phyloP scores from a whole-genome alignment of 2,113 vertebrate species.

The Alethe diademata region DNA sequence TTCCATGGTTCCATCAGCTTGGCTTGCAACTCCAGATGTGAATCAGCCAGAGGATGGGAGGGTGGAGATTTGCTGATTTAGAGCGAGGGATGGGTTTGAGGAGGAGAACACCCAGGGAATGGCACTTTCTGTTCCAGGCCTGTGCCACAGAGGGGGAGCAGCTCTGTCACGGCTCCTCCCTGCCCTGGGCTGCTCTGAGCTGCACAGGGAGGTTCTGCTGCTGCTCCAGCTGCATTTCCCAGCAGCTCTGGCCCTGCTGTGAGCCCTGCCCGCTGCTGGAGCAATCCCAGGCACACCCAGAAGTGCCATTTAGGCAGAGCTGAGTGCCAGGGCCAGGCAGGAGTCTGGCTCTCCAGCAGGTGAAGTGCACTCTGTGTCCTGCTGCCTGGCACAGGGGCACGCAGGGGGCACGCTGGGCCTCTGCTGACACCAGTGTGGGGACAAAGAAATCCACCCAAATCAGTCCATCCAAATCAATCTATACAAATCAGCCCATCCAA shows the following conservation, averaged over 20 bases:
- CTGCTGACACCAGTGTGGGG: fast-evolving
- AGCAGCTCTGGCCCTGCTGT: not conserved
- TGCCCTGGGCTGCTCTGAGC: not conserved
- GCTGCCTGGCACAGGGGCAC: not conserved
- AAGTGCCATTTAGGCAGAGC: not conserved
- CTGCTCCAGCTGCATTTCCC: not conserved
- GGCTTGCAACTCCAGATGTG: not conserved
- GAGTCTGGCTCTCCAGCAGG: not conserved
- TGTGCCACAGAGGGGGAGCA: not conserved
- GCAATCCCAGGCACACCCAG: fast-evolving
- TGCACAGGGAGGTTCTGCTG: not conserved
- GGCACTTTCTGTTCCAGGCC: fast-evolving
- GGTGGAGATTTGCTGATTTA: not conserved
- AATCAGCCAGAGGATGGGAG: not conserved
- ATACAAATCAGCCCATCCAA: too few relatives aligned
- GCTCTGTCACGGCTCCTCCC: not conserved
- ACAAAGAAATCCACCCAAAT: not conserved
- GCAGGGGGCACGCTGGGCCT: not conserved
- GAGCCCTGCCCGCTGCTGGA: not conserved
- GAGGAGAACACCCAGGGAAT: not conserved
- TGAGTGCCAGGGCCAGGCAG: not conserved
- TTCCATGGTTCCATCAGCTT: not conserved
- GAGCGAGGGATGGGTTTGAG: not conserved
- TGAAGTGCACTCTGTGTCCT: not conserved
- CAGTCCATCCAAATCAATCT: fast-evolving